Evolutionary conservation across 1,140 invertebrate species (phyloP).

Genomic region (Brachionus koreanus): DNA sequence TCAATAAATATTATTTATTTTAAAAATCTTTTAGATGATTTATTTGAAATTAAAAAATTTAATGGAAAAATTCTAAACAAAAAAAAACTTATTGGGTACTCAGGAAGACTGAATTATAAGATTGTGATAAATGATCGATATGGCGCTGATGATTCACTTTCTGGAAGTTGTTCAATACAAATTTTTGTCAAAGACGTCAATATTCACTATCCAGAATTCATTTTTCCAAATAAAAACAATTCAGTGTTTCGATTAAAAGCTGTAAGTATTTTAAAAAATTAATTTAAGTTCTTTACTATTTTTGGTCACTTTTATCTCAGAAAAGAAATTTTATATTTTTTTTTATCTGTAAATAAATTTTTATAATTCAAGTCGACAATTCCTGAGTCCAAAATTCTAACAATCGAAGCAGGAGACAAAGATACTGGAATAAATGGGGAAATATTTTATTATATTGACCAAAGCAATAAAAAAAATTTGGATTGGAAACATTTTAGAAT

Average conservation of each 20-base stretch:
- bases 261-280: neutral
- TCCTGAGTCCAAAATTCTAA: neutral
- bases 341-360: too few relatives aligned
- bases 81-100: slow-evolving; percentile 22
- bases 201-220: slow-evolving; percentile 7
- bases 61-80: neutral
- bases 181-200: slow-evolving; percentile 15
- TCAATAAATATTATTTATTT: neutral
- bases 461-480: neutral
- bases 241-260: slow-evolving; percentile 15
- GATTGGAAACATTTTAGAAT: slow-evolving; percentile 24
- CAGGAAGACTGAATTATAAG: neutral
- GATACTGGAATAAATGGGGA: slow-evolving; percentile 29
- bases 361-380: neutral
- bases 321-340: neutral
- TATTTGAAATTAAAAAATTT: slow-evolving; percentile 1
- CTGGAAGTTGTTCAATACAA: neutral
- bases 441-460: slow-evolving; percentile 21
- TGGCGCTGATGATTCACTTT: neutral
- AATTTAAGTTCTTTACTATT: neutral
- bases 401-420: neutral
- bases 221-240: slow-evolving; percentile 12
- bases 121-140: neutral
- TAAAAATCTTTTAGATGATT: slow-evolving; percentile 2
- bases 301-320: neutral